Base-by-base conservation (phyloP, 2,888 invertebrate genomes). In the Ophioninae sp. region DNA sequence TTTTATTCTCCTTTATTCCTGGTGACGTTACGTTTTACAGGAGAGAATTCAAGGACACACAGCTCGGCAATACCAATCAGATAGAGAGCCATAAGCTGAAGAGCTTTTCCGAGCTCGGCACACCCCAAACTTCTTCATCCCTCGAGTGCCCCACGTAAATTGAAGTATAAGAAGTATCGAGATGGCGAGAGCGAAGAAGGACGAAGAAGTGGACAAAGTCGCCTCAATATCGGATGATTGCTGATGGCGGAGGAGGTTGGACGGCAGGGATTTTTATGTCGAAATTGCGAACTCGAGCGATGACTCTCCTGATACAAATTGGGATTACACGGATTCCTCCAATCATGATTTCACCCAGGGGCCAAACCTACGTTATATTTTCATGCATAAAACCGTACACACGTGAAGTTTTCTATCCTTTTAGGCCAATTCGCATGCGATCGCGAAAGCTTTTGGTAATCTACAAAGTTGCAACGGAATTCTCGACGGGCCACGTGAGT, bases 121-220 rank as follows among this genome's bases (percentile, higher is more conserved):
- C 83, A 73, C 83, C 72, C 84, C 67, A 79, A 84, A 84, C 79
- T 82, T 84, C 82, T 84, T 84, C 84, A 84, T 84, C 41, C 64
- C 82, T 79, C 82, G 84, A 84, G 84, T 82, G 81, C 79, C 68
- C 69, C 83, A 73, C 83, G 81, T 17, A 77, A 86, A 85, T 76
- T 84, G 79, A 81, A 63, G 69, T 75, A 79, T 58, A 77, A 64
- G 78, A 83, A 81, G 82, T 77, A 79, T 85, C 80, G 72, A 84
- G 73, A 78, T 67, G 64, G 30, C 30, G 72, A 71, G 73, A 58
- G 76, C 68, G 58, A 20, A 44, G 65, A 39, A 39, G 39, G 64
- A 30, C 64, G 76, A 51, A 64, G 59, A 41, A 64, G 64, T 69
- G 82, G 51, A 65, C 59, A 84, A 79, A 61, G 76, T 77, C 76